Conservation (phyloP, 2,888 invertebrate genomes). For the Ophion costatus region DNA sequence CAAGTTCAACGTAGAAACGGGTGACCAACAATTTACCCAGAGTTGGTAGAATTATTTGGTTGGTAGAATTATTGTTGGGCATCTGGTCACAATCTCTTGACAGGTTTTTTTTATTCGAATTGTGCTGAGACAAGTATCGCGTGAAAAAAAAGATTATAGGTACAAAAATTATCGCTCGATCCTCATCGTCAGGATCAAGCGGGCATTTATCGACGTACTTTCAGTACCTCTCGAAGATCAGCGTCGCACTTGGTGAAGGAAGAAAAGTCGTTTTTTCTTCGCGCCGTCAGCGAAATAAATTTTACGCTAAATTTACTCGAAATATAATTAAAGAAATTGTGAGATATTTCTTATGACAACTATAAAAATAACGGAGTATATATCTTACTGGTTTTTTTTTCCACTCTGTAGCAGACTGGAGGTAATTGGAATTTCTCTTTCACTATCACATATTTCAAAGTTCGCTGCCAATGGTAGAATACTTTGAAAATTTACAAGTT, state of each 20-base stretch:
- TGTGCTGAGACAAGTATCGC: too few relatives aligned
- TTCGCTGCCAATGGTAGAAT: background rate
- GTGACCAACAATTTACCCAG: too few relatives aligned
- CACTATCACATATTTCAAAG: background rate
- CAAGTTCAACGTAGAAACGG: too few relatives aligned
- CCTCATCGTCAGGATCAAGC: background rate
- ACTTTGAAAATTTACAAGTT: background rate
- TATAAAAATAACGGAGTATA: background rate
- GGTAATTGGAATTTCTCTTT: background rate
- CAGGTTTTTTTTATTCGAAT: too few relatives aligned
- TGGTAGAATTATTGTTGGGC: too few relatives aligned
- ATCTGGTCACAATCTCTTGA: too few relatives aligned
- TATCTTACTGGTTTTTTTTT: background rate
- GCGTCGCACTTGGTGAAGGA: constrained; percentile 1
- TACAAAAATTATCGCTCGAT: background rate
- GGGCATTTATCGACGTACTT: background rate
- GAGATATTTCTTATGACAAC: too few relatives aligned
- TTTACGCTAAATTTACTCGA: too few relatives aligned
- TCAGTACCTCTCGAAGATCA: background rate
- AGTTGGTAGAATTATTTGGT: too few relatives aligned
- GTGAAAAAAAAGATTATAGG: background rate
- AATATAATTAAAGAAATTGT: too few relatives aligned
- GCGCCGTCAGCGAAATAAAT: too few relatives aligned
- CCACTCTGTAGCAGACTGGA: background rate
- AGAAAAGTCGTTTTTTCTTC: background rate